phyloP scores from a whole-genome alignment of 2,888 invertebrate species.

The Orthosia incerta region DNA sequence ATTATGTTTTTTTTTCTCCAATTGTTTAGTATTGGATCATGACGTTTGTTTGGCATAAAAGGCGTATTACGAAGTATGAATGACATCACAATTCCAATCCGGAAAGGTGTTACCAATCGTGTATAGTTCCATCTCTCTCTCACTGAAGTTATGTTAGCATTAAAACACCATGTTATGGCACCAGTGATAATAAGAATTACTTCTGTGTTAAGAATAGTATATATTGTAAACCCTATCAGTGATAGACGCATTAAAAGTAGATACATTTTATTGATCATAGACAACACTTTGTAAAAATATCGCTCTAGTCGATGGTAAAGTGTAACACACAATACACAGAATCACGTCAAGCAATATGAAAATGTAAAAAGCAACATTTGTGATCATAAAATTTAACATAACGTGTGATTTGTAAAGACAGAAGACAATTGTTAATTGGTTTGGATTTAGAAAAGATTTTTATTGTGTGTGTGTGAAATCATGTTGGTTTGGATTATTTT shows the following conservation, averaged over 20 bases:
- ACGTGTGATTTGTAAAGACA: neutral
- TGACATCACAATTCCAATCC: too few relatives aligned
- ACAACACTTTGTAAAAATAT: neutral
- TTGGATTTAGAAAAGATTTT: conserved; percentile 27
- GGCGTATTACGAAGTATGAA: too few relatives aligned
- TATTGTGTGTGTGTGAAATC: conserved; percentile 27
- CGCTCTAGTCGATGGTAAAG: neutral
- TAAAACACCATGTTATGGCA: too few relatives aligned
- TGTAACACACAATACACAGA: neutral
- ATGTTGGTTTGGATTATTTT: conserved; percentile 34
- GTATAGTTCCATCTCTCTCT: too few relatives aligned
- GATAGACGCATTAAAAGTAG: neutral
- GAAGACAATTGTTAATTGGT: neutral
- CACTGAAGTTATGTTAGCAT: too few relatives aligned
- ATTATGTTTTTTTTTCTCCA: neutral
- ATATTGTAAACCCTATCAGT: neutral
- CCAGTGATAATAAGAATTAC: neutral
- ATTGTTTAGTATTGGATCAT: neutral
- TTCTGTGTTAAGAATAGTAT: neutral
- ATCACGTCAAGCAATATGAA: too few relatives aligned
- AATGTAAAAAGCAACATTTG: neutral
- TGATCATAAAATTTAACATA: neutral
- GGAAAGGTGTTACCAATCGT: too few relatives aligned
- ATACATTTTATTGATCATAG: neutral
- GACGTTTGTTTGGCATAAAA: neutral